These are phyloP conservation scores for Drosophila fuyamai DNA, from an alignment of 1,140 invertebrate genomes.

Conservation along the genomic window DNA sequence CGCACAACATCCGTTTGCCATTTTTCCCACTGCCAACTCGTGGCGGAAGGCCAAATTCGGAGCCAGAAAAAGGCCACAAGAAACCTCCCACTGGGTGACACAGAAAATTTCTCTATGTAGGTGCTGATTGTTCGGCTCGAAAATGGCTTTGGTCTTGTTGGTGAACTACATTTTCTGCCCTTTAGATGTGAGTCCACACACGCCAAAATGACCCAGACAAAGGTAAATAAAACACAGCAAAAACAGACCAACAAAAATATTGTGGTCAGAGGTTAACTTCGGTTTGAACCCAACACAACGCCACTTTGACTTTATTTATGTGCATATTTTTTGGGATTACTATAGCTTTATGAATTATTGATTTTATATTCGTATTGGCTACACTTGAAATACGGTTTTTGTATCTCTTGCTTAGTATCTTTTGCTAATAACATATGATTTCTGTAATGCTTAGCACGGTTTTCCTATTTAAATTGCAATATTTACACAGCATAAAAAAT, in stretches of 20 bases:
- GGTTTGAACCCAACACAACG: constrained; percentile 1
- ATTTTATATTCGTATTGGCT: constrained; percentile 23
- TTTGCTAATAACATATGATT: too few relatives aligned
- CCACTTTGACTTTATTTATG: constrained; percentile 42
- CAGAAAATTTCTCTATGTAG: constrained; percentile 16
- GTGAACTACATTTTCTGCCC: constrained; percentile 21
- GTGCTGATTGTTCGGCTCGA: constrained; percentile 62
- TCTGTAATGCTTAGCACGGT: too few relatives aligned
- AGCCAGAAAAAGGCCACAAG: constrained; percentile 22
- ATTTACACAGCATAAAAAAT: too few relatives aligned
- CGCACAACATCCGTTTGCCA: constrained; percentile 68
- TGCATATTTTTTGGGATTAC: constrained; percentile 50
- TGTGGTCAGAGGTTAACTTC: constrained; percentile 47
- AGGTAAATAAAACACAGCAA: constrained; percentile 55
- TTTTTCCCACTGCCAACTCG: constrained; percentile 54
- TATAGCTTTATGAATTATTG: constrained; percentile 62
- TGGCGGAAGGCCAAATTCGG: constrained; percentile 40
- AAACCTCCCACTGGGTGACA: constrained; percentile 10
- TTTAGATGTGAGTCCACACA: constrained; percentile 41
- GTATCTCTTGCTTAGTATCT: too few relatives aligned
- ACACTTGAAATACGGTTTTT: not conserved
- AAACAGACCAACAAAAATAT: constrained; percentile 15
- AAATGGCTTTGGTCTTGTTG: constrained; percentile 48
- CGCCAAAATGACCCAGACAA: constrained; percentile 27
- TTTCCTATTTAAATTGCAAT: too few relatives aligned